Conservation (phyloP, 2,888 invertebrate species). For the Heliconius erato region DNA sequence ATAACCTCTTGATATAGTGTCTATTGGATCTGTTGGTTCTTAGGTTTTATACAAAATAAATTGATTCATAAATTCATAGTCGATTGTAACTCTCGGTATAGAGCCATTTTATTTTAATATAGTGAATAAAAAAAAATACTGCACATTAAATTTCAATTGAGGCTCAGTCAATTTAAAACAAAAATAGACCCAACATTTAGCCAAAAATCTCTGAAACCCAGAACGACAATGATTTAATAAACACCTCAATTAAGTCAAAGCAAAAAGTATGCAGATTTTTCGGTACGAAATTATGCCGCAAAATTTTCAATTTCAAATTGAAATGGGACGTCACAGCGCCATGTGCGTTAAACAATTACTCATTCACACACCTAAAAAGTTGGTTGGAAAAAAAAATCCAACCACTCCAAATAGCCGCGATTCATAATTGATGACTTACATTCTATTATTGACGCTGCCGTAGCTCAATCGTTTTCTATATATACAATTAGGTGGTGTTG, state of each 20-base stretch:
- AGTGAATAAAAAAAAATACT: too few species aligned
- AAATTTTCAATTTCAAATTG: slow-evolving; percentile 65
- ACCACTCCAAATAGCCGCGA: slow-evolving; percentile 15
- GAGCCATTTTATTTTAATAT: too few species aligned
- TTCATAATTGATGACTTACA: slow-evolving; percentile 21
- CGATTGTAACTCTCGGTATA: too few species aligned
- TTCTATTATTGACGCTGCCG: background rate
- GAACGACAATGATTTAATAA: slow-evolving; percentile 49
- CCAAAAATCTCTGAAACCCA: background rate
- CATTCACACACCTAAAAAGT: slow-evolving; percentile 59
- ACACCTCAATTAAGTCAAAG: slow-evolving; percentile 51
- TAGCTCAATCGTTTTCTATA: background rate
- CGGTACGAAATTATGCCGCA: slow-evolving; percentile 65
- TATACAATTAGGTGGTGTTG: too few species aligned
- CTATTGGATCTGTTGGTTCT: too few species aligned
- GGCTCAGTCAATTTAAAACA: background rate
- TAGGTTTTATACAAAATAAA: too few species aligned
- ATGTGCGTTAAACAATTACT: slow-evolving; percentile 67
- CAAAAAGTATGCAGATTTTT: slow-evolving; percentile 66
- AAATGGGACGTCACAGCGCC: slow-evolving; percentile 63
- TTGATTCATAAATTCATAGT: too few species aligned
- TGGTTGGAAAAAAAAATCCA: slow-evolving; percentile 46
- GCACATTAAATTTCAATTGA: too few species aligned
- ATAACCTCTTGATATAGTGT: too few species aligned
- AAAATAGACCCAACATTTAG: background rate